Percentiles rank a stretch among this genome's conserved stretches.
Conservation (phyloP, 2,113 vertebrate species). For the Brienomyrus brachyistius region DNA sequence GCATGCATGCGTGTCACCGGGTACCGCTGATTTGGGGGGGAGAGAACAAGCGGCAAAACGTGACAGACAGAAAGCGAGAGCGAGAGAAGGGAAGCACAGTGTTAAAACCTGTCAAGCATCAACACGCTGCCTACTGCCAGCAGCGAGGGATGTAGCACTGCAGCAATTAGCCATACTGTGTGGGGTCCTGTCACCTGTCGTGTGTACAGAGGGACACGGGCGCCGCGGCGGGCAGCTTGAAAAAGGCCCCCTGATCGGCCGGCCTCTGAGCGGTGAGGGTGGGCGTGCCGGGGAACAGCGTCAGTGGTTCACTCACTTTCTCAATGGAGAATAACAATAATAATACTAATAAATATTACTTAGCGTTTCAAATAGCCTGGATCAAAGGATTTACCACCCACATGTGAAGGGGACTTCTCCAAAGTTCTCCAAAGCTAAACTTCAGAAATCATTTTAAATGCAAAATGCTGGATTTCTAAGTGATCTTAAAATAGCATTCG, state of each 20-base stretch:
- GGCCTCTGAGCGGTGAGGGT: not conserved
- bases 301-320: not conserved
- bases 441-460: not conserved
- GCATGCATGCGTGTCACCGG: not conserved
- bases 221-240: not conserved
- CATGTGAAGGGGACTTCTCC: not conserved
- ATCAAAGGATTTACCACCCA: not conserved
- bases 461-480: not conserved
- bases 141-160: not conserved
- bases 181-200: not conserved
- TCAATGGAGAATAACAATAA: not conserved
- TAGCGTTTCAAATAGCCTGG: not conserved
- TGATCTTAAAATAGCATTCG: not conserved
- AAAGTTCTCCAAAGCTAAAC: not conserved
- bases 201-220: not conserved
- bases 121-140: not conserved
- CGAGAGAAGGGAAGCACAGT: not conserved
- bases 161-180: not conserved
- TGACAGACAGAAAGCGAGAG: slow-evolving; percentile 8
- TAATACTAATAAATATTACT: not conserved
- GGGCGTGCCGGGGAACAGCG: not conserved
- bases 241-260: not conserved
- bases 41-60: not conserved
- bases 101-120: not conserved
- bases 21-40: not conserved